Base-by-base conservation (phyloP, 2,113 vertebrate species). In the Nothocercus nigrocapillus region DNA sequence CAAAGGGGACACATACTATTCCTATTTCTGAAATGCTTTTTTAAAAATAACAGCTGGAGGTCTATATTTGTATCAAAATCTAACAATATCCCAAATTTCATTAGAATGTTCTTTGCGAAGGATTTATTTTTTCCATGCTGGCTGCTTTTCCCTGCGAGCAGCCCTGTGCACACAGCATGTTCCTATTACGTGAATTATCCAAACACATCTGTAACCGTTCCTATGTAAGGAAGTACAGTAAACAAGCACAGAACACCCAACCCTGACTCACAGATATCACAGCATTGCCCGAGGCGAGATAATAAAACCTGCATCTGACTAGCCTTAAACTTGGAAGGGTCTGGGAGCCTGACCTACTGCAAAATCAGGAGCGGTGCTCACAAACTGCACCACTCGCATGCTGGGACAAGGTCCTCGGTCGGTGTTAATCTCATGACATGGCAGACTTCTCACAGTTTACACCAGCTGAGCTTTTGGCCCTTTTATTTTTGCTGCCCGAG, bases 41-140 rank as follows among this genome's bases (percentile, higher is more conserved):
- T 86, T 54, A 76, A 67, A 42, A 81, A 70, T 61, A 86, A 89
- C 83, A 89, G 69, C 69, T 92, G 83, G 90, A 92, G 42, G 38
- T 75, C 88, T 90, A 7, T 94, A 56, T 86, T 89, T 94, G 34
- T 64, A 28, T 64, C 70, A 53, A 72, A 27, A 73, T 91, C 54
- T 93, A 91, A 30, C 56, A 86, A 74, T 67, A 66, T 58, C 47
- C 72, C 38, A 62, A 7, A 85, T n/a, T 53, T 76, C n/a, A 9
- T 85, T 53, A 40, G 40, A 66, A 68, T 34, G 38, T 58, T 89
- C 53, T 91, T 82, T 17, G 62, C n/a, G n/a, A 82, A 86, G 36
- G 66, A 53, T 87, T 88, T 72, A 7, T 34, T 72, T 78, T 78
- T 75, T 49, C 62, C 8, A 0, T 62, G 83, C 66, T 0, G 2